Evolutionary conservation across 2,888 invertebrate genomes (phyloP), one percentile per base, ranked within the genome.

Genomic region (Uropetala carovei): DNA sequence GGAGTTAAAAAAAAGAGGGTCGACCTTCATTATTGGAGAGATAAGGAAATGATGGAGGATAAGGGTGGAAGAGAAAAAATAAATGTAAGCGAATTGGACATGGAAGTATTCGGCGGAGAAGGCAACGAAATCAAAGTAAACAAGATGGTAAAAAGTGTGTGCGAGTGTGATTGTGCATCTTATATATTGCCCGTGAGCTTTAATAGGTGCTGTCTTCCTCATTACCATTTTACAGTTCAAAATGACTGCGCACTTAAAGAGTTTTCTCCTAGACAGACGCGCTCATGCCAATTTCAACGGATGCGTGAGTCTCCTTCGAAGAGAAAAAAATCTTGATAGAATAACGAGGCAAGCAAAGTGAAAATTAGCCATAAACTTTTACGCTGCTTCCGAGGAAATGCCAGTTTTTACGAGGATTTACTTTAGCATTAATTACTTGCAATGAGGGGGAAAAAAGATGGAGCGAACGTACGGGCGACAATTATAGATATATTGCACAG

Each of bases 351-450:
- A 27, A 13, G 27, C 22, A 75, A 27, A 27, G n/a, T 22, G 75
- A 75, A 75, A 75, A 75, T 75, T 75, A 75, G 75, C 27, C 75
- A 27, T 75, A 75, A 75, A 75, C 22, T n/a, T 75, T 27, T 75
- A 43, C 43, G 43, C 43, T 43, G 1, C 43, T 75, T 13, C 11
- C 27, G 9, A 27, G 22, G 27, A 75, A 27, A n/a, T 4, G 22
- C 10, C 75, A 22, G 22, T 75, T 75, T 75, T 75, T 75, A 75
- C 22, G 8, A n/a, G 5, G 8, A 22, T 75, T 75, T 13, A 75
- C 22, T 27, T 75, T 75, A 75, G 22, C 75, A 22, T 75, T 75
- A 75, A 75, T 75, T 75, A 75, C 22, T 9, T 13, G 27, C 22
- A 18, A 22, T 5, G n/a, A 22, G 68, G 11, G 27, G 22, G 22